phyloP scores from a whole-genome alignment of 2,113 vertebrate genomes.

The Lonchura striata region DNA sequence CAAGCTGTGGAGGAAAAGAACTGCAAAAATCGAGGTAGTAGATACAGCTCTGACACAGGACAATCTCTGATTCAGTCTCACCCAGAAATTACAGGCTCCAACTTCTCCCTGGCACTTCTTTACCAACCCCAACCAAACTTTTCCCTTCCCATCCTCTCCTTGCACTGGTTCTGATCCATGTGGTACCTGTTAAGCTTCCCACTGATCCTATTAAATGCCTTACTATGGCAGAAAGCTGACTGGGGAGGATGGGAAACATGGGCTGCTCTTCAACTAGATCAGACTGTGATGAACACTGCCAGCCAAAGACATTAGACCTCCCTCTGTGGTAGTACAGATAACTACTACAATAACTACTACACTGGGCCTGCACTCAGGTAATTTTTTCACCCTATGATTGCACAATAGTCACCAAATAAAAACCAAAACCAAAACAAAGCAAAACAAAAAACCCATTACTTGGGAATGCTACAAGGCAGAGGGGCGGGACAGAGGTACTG shows the following conservation, averaged over 20 bases:
- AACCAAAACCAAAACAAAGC: background rate
- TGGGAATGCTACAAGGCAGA: background rate
- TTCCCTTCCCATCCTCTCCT: background rate
- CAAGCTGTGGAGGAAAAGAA: background rate
- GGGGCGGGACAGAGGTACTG: background rate
- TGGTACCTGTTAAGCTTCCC: background rate
- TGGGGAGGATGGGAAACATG: background rate
- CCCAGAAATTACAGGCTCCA: background rate
- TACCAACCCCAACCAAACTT: rapidly evolving
- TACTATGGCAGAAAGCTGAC: background rate
- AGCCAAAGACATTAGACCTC: background rate
- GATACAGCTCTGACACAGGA: background rate
- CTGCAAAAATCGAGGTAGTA: background rate
- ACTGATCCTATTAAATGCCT: background rate
- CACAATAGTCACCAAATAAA: background rate
- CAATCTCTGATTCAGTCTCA: background rate
- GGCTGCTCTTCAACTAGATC: background rate
- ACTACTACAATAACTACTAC: background rate
- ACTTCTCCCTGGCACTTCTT: background rate
- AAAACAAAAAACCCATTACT: background rate
- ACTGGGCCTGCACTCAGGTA: background rate
- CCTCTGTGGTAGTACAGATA: background rate
- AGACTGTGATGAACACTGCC: background rate
- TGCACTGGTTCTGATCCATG: background rate
- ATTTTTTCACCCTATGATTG: background rate